phyloP scores from a whole-genome alignment of 2,888 invertebrate genomes.

The Phalera bucephala region DNA sequence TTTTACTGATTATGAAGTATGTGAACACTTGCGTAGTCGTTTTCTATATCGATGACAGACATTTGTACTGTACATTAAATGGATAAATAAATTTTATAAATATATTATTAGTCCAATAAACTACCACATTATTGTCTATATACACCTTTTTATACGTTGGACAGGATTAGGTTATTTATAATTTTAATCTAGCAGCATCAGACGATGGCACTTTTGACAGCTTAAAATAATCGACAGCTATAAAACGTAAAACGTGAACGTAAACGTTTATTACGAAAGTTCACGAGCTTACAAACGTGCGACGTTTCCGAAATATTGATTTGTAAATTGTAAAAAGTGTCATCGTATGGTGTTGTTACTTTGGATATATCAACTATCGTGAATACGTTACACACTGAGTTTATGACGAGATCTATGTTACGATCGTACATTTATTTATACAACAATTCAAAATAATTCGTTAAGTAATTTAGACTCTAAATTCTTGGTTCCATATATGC shows the following conservation, averaged over 20 bases:
- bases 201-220: no score
- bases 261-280: no score
- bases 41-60: no score
- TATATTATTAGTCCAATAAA: conserved; percentile 30
- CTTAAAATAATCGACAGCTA: no score
- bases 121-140: conserved; percentile 68
- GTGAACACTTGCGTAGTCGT: no score
- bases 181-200: no score
- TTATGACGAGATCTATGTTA: conserved; percentile 28
- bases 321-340: no score
- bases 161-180: conserved; percentile 41
- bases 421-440: conserved; percentile 19
- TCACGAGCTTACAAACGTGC: no score
- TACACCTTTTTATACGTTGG: conserved; percentile 59
- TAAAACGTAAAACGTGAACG: no score
- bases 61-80: conserved; percentile 36
- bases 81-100: conserved; percentile 30
- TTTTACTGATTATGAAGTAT: no score
- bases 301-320: no score
- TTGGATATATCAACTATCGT: conserved; percentile 21
- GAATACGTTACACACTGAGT: conserved; percentile 14
- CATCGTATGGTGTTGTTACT: no score
- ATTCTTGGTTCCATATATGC: conserved; percentile 5
- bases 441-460: conserved; percentile 26
- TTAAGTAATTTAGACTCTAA: conserved; percentile 21